Base-by-base conservation (phyloP, 37 sponge, comb jelly and placozoan genomes). In the Chondrilla cf. caribensis region DNA sequence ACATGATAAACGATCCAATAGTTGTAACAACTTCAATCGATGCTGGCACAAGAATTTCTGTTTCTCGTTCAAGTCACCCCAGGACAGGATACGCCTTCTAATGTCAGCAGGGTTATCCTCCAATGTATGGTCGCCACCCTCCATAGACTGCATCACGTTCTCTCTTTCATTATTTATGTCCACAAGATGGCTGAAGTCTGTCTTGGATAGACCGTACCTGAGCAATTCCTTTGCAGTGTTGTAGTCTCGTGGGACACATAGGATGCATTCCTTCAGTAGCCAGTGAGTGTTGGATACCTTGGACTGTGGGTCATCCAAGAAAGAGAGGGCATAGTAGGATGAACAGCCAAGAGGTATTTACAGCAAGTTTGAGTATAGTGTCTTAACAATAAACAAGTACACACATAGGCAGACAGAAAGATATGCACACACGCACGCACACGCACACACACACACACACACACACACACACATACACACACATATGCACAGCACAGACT, bases 231-330 rank as follows among this genome's bases (percentile, higher is more conserved):
- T 89, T 22, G 82, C 59, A 3, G 93, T 75, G 0, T 81, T 24
- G 29, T 94, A 67, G 95, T 90, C 26, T 79, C 91, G 33, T 80
- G 95, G 28, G 77, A 91, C 44, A 66, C 70, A 24, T 92, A 95
- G n/a, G 82, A 89, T 36, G 92, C 94, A 38, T 88, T 87, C 66
- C 38, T 55, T 67, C 76, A 73, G 25, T 7, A 91, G 77, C 84
- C 87, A 66, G 90, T 90, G 90, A 91, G 92, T 29, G 85, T 81
- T 41, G 86, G 87, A 19, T 78, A 87, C 68, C 62, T 84, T 78
- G 91, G 81, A 28, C 47, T 43, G 83, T n/a, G n/a, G n/a, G n/a
- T n/a, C n/a, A n/a, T n/a, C n/a, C n/a, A n/a, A n/a, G n/a, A n/a
- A n/a, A n/a, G n/a, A n/a, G n/a, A n/a, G n/a, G n/a, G n/a, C n/a